phyloP scores from a whole-genome alignment of 1,140 invertebrate species.

The Tetragonula clypearis region DNA sequence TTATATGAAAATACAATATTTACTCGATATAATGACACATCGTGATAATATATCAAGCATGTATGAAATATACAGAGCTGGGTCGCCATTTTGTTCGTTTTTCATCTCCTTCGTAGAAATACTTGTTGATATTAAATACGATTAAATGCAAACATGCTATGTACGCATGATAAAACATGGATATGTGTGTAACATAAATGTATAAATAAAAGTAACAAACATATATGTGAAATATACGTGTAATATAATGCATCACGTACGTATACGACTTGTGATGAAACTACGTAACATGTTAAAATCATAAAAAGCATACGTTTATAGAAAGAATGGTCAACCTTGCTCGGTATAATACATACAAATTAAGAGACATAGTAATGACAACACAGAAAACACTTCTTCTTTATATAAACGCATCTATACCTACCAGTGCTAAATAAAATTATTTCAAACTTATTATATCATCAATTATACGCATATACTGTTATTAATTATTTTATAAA shows the following conservation, averaged over 20 bases:
- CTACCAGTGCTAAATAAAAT: background rate
- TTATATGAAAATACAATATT: slow-evolving; percentile 21
- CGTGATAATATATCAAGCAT: background rate
- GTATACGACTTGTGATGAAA: too few species aligned
- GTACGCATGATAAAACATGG: too few species aligned
- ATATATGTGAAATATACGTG: too few species aligned
- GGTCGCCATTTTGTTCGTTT: background rate
- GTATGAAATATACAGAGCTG: slow-evolving; percentile 12
- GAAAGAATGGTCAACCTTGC: background rate
- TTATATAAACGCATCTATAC: slow-evolving; percentile 23
- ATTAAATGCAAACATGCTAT: too few species aligned
- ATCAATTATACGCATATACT: background rate
- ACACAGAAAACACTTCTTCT: background rate
- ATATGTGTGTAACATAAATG: background rate
- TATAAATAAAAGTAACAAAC: too few species aligned
- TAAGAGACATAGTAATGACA: background rate
- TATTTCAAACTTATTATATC: background rate
- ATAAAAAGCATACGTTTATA: background rate
- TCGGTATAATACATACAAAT: slow-evolving; percentile 10
- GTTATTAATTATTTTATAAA: background rate
- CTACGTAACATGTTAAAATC: background rate
- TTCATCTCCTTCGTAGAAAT: background rate
- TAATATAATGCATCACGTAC: too few species aligned
- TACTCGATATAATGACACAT: background rate
- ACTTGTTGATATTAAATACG: too few species aligned